These are phyloP conservation scores for Oreochromis grahami DNA, from an alignment of 2,797 vertebrate species.

Conservation along the genomic window DNA sequence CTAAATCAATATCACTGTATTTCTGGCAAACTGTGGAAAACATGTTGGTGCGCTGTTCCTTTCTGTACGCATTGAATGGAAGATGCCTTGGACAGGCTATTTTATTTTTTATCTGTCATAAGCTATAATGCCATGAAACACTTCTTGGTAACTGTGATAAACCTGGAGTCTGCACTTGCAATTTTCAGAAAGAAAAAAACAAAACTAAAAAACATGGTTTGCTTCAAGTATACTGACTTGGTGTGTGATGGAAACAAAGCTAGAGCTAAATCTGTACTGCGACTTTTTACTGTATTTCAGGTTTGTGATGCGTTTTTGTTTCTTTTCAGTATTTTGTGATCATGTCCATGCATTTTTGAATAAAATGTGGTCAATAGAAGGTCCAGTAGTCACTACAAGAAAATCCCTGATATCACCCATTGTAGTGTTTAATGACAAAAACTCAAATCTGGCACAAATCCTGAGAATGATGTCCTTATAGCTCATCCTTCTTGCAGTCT, in stretches of 20 bases:
- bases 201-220: conserved; percentile 23
- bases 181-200: conserved; percentile 18
- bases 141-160: conserved; percentile 41
- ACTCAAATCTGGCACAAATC: neutral
- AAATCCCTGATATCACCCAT: neutral
- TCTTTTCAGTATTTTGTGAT: conserved; percentile 58
- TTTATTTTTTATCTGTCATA: conserved; percentile 32
- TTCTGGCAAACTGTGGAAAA: conserved; percentile 36
- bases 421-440: neutral
- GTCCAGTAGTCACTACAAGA: neutral
- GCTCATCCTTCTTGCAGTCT: conserved; percentile 74
- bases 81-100: neutral
- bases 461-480: conserved; percentile 48
- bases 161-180: conserved; percentile 33
- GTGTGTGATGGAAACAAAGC: conserved; percentile 20
- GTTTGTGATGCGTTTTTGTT: conserved; percentile 31
- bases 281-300: conserved; percentile 42
- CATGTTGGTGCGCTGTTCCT: conserved; percentile 25
- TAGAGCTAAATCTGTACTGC: conserved; percentile 19
- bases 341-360: conserved; percentile 56
- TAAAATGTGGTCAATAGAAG: conserved; percentile 56
- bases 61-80: conserved; percentile 16
- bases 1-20: conserved; percentile 21
- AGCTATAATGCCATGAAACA: conserved; percentile 27
- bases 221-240: conserved; percentile 28